Conservation (phyloP, 2,888 invertebrate genomes). For the Nomada goodeniana region DNA sequence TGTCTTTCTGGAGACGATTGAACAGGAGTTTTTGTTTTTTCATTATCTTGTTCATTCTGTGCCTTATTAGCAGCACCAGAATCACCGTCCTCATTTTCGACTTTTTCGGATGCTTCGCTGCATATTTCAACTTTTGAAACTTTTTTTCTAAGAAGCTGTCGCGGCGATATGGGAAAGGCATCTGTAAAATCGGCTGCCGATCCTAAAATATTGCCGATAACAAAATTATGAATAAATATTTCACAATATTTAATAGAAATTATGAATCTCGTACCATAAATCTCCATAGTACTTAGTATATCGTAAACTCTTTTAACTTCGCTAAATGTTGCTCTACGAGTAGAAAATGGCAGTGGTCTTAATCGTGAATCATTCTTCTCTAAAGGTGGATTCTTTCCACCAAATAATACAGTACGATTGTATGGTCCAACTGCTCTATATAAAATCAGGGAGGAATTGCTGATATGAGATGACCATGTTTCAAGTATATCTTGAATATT, state of each 20-base stretch:
- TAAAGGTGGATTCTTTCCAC: constrained; percentile 90
- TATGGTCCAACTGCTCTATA: constrained; percentile 91
- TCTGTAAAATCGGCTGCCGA: constrained; percentile 78
- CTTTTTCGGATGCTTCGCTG: constrained; percentile 67
- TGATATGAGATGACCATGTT: constrained; percentile 89
- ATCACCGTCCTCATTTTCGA: constrained; percentile 39
- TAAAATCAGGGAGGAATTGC: constrained; percentile 89
- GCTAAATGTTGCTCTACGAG: constrained; percentile 91
- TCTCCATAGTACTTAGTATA: constrained; percentile 88
- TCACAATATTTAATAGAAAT: neutral
- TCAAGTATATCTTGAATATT: constrained; percentile 90
- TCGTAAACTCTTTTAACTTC: constrained; percentile 92
- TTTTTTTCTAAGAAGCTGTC: constrained; percentile 78
- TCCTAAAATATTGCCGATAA: constrained; percentile 63
- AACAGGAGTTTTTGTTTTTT: constrained; percentile 60
- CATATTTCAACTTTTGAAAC: constrained; percentile 67
- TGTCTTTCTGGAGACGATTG: constrained; percentile 72
- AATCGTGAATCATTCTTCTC: constrained; percentile 87
- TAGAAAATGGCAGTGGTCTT: constrained; percentile 92
- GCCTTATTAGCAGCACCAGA: constrained; percentile 30
- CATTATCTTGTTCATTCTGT: constrained; percentile 56
- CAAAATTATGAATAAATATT: neutral
- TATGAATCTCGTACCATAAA: constrained; percentile 87
- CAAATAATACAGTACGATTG: constrained; percentile 90
- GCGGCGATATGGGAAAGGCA: constrained; percentile 79